Base-by-base conservation (phyloP, 2,888 invertebrate species). In the Ametastegia equiseti region DNA sequence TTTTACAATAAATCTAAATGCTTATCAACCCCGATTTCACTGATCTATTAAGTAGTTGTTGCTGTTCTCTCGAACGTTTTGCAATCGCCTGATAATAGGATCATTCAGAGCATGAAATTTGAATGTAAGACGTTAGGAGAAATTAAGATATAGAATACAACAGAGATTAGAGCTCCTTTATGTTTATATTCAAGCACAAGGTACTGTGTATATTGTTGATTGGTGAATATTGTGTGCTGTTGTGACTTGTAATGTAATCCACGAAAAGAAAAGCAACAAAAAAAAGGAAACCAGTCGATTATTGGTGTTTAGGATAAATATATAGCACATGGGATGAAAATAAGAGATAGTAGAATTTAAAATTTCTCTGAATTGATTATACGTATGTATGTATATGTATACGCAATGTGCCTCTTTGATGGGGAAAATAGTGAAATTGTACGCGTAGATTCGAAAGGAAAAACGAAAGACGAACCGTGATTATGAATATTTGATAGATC, bases 81-180 rank as follows among this genome's bases (percentile, higher is more conserved):
- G 19, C n/a, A 54, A 57, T 57, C 57, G n/a, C 39, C 27, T 75
- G 33, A 54, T 54, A 50, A 75, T n/a, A 7, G 9, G 23, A 7
- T 60, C 27, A 60, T 78, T 60, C 19, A 42, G 78, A 75, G 75
- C 36, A 50, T 75, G 75, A 75, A 75, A 75, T 75, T 54, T 36
- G 11, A 54, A 75, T 75, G 54, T 75, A 30, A 45, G 27, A 27
- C 33, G 11, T 78, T 27, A 9, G 15, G 78, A 63, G 45, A 42
- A 60, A 78, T 33, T 60, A 45, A 11, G 60, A 60, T 11, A 78
- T 15, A 45, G 36, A 23, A 57, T 39, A n/a, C 11, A 15, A 27
- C 36, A n/a, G 30, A 2, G 67, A 33, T 50, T 50, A 63, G 23
- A 13, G 23, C 4, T 47, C 60, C 42, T 78, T 27, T 75, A 47